A percentile compares a stretch with the other conserved stretches of the same genome.
Evolutionary conservation across 2,888 invertebrate genomes (phyloP).

Genomic region (Thumatha senex): DNA sequence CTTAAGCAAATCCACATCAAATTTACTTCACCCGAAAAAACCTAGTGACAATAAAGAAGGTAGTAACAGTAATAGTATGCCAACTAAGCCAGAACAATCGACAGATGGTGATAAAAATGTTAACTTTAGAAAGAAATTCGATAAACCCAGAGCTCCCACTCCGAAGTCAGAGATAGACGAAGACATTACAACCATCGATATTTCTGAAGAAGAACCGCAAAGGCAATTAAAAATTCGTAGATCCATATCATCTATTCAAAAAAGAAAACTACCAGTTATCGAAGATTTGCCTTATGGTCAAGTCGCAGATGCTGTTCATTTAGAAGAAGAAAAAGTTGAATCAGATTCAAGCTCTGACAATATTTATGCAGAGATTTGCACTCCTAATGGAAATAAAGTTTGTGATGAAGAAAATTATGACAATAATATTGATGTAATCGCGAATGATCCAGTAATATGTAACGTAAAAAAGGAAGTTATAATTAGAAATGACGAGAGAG

Average conservation of each 20-base stretch:
- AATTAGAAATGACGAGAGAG: constrained; percentile 73
- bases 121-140: constrained; percentile 77
- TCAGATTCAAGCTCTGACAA: constrained; percentile 82
- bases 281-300: constrained; percentile 88
- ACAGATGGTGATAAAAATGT: constrained; percentile 64
- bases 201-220: constrained; percentile 69
- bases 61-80: constrained; percentile 78
- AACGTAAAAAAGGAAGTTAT: constrained; percentile 79
- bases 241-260: constrained; percentile 81
- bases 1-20: constrained; percentile 85
- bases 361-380: constrained; percentile 88
- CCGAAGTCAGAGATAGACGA: constrained; percentile 74
- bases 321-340: constrained; percentile 71
- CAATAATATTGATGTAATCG: constrained; percentile 69
- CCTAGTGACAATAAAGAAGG: constrained; percentile 76
- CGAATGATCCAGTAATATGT: constrained; percentile 76
- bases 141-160: constrained; percentile 76
- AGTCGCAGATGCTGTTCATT: constrained; percentile 85
- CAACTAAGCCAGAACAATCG: constrained; percentile 72
- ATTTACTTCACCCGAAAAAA: constrained; percentile 84
- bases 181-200: constrained; percentile 64
- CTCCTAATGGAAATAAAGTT: constrained; percentile 63
- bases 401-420: constrained; percentile 73
- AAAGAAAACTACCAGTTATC: constrained; percentile 79
- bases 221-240: constrained; percentile 77